Percentiles rank a stretch among this genome's conserved stretches.
These are phyloP conservation scores for Paradoxurus hermaphroditus DNA, from an alignment of 2,113 vertebrate genomes.

Conservation along the genomic window DNA sequence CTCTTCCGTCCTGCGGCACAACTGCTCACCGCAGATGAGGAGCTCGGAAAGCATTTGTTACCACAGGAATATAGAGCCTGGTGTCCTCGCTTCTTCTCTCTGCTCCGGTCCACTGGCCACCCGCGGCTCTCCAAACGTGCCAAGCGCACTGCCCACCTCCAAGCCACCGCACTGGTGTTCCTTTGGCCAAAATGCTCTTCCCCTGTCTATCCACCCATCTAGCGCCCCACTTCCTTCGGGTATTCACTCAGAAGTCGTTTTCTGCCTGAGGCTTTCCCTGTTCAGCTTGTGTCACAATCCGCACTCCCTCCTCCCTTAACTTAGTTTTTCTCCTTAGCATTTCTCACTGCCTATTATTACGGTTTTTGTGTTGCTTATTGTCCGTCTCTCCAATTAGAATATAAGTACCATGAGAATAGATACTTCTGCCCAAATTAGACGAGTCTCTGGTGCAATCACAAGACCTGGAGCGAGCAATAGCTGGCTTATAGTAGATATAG, in stretches of 20 bases:
- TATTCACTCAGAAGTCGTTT: not conserved
- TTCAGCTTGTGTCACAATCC: not conserved
- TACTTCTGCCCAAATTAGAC: not conserved
- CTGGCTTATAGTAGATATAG: not conserved
- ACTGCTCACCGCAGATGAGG: not conserved
- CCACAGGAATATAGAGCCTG: no score
- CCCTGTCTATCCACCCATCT: not conserved
- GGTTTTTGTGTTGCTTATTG: not conserved
- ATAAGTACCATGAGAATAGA: not conserved
- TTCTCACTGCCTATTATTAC: not conserved
- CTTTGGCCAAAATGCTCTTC: not conserved
- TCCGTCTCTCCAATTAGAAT: not conserved
- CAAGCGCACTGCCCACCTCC: fast-evolving
- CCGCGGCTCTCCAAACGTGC: not conserved
- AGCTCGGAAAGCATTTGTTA: not conserved
- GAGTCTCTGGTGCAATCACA: not conserved
- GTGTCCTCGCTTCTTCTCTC: not conserved
- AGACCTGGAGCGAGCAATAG: not conserved
- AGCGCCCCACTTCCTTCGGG: not conserved
- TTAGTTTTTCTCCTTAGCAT: not conserved
- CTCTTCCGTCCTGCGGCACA: not conserved
- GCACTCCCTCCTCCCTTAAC: not conserved
- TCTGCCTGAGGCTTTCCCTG: not conserved
- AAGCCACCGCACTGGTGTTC: not conserved
- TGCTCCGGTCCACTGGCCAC: not conserved